Percentiles rank a stretch among this genome's conserved stretches.
Conservation (phyloP, 2,888 invertebrate genomes). For the Loripinus fragilis region DNA sequence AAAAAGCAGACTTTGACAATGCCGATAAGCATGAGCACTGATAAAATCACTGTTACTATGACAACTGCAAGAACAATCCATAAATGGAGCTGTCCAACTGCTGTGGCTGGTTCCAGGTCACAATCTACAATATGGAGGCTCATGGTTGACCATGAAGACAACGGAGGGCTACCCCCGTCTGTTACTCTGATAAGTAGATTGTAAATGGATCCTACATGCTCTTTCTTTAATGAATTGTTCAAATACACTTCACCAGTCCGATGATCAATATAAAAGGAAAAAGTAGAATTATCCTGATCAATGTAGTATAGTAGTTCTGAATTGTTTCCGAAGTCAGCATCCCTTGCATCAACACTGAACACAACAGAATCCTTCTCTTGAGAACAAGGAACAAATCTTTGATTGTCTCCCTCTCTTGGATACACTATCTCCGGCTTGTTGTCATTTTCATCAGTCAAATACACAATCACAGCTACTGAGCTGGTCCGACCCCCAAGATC, state of each 20-base stretch:
- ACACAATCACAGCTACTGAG: conserved; percentile 67
- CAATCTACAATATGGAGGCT: conserved; percentile 56
- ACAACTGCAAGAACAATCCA: conserved; percentile 63
- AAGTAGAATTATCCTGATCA: conserved; percentile 60
- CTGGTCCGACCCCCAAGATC: conserved; percentile 74
- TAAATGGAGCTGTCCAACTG: conserved; percentile 27
- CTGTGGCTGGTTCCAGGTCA: conserved; percentile 11
- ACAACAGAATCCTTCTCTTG: conserved; percentile 53
- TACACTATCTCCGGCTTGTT: conserved; percentile 74
- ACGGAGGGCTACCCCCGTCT: conserved; percentile 70
- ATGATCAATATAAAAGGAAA: conserved; percentile 60
- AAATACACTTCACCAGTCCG: conserved; percentile 66
- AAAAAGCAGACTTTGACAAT: conserved; percentile 59
- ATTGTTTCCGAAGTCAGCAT: conserved; percentile 71
- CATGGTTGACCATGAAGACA: conserved; percentile 52
- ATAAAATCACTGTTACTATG: conserved; percentile 57
- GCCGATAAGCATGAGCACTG: conserved; percentile 56
- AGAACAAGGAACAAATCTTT: conserved; percentile 56
- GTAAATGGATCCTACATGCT: conserved; percentile 59
- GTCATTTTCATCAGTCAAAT: conserved; percentile 77
- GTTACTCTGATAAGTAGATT: conserved; percentile 65
- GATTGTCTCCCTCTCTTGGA: conserved; percentile 67
- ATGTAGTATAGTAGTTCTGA: conserved; percentile 66
- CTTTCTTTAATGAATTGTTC: conserved; percentile 49
- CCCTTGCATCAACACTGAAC: conserved; percentile 62